Evolutionary conservation across 2,797 vertebrate species (phyloP).

Genomic region (Typhlichthys eigenmanni): DNA sequence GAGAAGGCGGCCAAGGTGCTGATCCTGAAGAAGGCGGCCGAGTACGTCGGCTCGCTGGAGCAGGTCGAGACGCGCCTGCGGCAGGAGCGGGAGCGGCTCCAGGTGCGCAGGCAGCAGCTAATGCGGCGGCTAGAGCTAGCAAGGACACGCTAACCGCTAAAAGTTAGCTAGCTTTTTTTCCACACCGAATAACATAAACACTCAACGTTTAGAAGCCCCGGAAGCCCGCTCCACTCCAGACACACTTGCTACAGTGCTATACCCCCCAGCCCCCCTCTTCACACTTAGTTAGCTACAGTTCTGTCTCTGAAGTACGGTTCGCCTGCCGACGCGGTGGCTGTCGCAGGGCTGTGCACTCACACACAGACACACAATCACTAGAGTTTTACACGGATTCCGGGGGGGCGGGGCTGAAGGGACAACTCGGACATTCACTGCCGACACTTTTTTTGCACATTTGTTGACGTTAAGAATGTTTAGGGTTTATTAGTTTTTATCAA

Average conservation of each 20-base stretch:
- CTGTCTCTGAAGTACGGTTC: background rate
- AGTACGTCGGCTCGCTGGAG: slow-evolving; percentile 91
- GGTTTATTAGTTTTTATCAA: slow-evolving; percentile 88
- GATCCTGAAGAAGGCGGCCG: slow-evolving; percentile 96
- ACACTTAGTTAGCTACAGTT: slow-evolving; percentile 20
- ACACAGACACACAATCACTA: background rate
- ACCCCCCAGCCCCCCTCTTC: slow-evolving; percentile 13
- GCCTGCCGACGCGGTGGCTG: background rate
- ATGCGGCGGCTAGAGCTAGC: slow-evolving; percentile 88
- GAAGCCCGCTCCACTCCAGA: slow-evolving; percentile 30
- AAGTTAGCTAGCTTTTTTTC: slow-evolving; percentile 34
- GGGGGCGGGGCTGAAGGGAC: slow-evolving; percentile 40
- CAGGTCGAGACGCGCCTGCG: slow-evolving; percentile 85
- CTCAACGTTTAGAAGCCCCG: slow-evolving; percentile 52
- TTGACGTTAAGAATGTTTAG: slow-evolving; percentile 99
- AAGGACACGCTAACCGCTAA: slow-evolving; percentile 88
- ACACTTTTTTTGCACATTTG: slow-evolving; percentile 99
- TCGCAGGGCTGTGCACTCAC: background rate
- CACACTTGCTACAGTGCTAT: background rate
- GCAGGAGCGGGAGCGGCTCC: slow-evolving; percentile 90
- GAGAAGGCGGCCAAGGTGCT: slow-evolving; percentile 98
- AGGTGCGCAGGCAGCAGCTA: slow-evolving; percentile 87
- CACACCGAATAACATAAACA: slow-evolving; percentile 55
- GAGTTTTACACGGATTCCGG: background rate
- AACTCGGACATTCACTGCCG: slow-evolving; percentile 92